Evolutionary conservation across 2,797 vertebrate species (phyloP).

Genomic region (Catharus ustulatus): DNA sequence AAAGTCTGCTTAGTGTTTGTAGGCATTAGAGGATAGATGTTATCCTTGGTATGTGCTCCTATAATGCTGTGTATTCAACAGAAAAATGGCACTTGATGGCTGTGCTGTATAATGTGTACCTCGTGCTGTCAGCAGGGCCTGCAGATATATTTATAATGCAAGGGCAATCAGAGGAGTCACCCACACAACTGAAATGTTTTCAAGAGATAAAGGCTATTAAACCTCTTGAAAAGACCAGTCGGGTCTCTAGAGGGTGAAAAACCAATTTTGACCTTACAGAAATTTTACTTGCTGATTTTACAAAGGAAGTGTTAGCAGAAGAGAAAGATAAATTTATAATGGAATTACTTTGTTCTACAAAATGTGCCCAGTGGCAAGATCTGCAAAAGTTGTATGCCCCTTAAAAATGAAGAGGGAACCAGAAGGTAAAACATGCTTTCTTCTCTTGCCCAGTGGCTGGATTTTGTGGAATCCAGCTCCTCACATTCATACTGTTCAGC

Average conservation of each 20-base stretch:
- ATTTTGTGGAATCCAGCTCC: background rate
- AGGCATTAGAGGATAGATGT: background rate
- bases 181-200: conserved; percentile 23
- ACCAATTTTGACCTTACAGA: conserved; percentile 51
- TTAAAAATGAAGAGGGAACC: background rate
- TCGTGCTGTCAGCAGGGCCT: background rate
- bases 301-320: conserved; percentile 17
- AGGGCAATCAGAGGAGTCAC: conserved; percentile 26
- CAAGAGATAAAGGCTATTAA: conserved; percentile 60
- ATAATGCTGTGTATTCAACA: background rate
- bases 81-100: background rate
- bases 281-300: conserved; percentile 46
- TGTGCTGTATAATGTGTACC: background rate
- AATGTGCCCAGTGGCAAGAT: background rate
- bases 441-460: background rate
- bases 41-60: background rate
- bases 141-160: conserved; percentile 41
- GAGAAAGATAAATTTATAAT: conserved; percentile 49
- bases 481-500: background rate
- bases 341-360: conserved; percentile 14
- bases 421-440: background rate
- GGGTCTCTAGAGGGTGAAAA: conserved; percentile 48
- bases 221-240: conserved; percentile 50
- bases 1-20: background rate
- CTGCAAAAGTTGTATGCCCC: background rate